Conservation (phyloP, 2,797 vertebrate species). For the Pogonophryne albipinna region DNA sequence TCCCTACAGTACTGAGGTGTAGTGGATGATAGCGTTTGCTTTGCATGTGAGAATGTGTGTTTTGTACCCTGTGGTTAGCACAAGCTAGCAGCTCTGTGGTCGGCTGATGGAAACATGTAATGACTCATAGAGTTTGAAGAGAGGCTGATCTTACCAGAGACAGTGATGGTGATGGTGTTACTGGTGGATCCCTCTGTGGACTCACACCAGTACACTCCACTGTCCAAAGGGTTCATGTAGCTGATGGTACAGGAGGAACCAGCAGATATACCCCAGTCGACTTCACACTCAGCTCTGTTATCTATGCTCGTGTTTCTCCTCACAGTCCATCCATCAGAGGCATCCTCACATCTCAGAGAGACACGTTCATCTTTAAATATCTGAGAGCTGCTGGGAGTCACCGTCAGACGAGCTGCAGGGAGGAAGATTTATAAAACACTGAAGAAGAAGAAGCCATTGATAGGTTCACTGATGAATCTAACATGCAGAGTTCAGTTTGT, state of each 20-base stretch:
- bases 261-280: neutral
- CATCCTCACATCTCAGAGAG: conserved; percentile 36
- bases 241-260: neutral
- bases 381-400: conserved; percentile 38
- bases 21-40: no score
- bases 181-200: neutral
- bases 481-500: no score
- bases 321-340: neutral
- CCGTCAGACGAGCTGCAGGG: conserved; percentile 10
- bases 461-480: no score
- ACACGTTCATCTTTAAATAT: neutral
- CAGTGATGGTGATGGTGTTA: conserved; percentile 14
- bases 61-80: no score
- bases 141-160: conserved; percentile 11
- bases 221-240: neutral
- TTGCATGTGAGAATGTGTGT: no score
- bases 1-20: no score
- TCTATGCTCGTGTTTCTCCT: neutral
- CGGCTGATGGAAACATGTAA: no score
- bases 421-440: no score
- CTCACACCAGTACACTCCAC: conserved; percentile 39
- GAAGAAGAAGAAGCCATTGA: no score
- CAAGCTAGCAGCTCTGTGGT: no score
- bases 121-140: no score
- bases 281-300: neutral